Percentiles rank a stretch among this genome's conserved stretches.
phyloP scores from a whole-genome alignment of 2,797 vertebrate species.

The Sebastes wilsoni region DNA sequence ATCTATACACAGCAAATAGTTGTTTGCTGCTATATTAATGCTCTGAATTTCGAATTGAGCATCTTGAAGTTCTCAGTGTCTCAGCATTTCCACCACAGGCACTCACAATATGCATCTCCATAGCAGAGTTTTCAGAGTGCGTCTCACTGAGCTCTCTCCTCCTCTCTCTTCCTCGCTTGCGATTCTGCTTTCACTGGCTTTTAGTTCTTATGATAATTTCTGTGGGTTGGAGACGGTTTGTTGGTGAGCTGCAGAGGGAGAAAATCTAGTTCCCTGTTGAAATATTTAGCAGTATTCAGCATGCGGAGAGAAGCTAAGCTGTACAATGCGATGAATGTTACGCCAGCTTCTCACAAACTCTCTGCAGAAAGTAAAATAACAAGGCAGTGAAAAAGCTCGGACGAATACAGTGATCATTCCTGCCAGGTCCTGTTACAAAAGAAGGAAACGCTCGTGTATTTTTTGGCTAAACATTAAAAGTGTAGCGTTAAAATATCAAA shows the following conservation, averaged over 20 bases:
- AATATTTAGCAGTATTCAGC: slow-evolving; percentile 66
- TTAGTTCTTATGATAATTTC: slow-evolving; percentile 47
- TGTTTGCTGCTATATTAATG: not conserved
- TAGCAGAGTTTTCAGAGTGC: slow-evolving; percentile 12
- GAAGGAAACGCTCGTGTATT: not conserved
- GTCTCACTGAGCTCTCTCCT: not conserved
- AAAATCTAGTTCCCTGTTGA: slow-evolving; percentile 65
- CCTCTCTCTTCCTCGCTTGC: slow-evolving; percentile 1
- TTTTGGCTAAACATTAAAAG: not conserved
- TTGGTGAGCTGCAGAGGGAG: slow-evolving; percentile 42
- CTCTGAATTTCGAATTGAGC: not conserved
- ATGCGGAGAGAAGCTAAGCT: slow-evolving; percentile 26
- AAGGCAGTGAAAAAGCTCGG: not conserved
- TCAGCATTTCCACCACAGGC: slow-evolving; percentile 20
- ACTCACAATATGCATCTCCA: slow-evolving; percentile 13
- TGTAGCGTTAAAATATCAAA: slow-evolving; percentile 3
- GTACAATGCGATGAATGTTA: slow-evolving; percentile 23
- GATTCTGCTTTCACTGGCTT: slow-evolving; percentile 13
- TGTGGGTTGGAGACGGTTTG: slow-evolving; percentile 47
- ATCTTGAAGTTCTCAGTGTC: not conserved
- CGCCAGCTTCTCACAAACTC: slow-evolving; percentile 21
- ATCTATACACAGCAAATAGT: not conserved
- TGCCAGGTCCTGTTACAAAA: not conserved
- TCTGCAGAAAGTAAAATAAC: slow-evolving; percentile 11
- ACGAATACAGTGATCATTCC: not conserved